phyloP scores from a whole-genome alignment of 2,797 vertebrate genomes.

The Sebastiscus tertius region DNA sequence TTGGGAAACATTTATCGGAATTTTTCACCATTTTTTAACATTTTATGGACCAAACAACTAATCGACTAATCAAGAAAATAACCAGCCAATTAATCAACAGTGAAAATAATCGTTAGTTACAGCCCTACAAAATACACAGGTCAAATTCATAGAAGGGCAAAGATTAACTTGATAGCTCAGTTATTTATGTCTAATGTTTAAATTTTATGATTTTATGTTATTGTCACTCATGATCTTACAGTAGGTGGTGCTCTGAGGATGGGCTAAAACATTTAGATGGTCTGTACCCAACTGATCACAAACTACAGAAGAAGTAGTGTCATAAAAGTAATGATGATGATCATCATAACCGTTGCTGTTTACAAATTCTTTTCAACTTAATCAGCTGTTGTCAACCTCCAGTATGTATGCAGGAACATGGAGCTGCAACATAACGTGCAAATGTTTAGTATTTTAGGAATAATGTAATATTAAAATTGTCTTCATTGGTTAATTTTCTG shows the following conservation, averaged over 20 bases:
- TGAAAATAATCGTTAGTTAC: no score
- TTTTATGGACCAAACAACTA: no score
- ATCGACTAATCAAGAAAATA: no score
- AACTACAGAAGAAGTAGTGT: not conserved
- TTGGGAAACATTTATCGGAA: no score
- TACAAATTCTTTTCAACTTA: not conserved
- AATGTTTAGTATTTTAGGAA: not conserved
- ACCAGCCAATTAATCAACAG: no score
- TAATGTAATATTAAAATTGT: not conserved
- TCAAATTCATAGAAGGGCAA: not conserved
- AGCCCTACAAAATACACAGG: not conserved
- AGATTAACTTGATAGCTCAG: not conserved
- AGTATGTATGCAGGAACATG: not conserved
- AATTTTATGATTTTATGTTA: not conserved
- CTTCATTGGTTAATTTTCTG: not conserved
- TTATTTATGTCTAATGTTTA: not conserved
- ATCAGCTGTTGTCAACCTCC: not conserved
- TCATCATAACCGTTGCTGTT: not conserved
- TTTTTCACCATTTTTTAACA: no score
- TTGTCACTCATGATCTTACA: not conserved
- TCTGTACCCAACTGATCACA: not conserved
- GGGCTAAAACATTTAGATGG: not conserved
- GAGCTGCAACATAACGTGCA: not conserved
- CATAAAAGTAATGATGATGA: not conserved
- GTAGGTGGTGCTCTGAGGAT: constrained; percentile 6